These are phyloP conservation scores for Lycaena phlaeas DNA, from an alignment of 2,888 invertebrate genomes.

Conservation along the genomic window DNA sequence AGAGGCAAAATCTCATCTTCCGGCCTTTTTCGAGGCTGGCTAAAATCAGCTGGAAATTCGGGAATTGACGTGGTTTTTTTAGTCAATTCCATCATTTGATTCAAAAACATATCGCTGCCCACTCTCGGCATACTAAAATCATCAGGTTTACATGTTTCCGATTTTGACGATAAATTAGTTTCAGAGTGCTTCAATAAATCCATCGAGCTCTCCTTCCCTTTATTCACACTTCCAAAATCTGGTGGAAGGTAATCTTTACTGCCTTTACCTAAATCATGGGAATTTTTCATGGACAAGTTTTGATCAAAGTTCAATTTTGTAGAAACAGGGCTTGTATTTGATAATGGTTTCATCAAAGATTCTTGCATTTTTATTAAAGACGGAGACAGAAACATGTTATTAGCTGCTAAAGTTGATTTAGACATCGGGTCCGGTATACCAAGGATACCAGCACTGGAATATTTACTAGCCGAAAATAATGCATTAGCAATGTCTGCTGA, in stretches of 20 bases:
- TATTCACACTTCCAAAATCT: conserved; percentile 68
- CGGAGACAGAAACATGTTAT: conserved; percentile 85
- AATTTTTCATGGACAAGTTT: conserved; percentile 55
- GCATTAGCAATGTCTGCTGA: conserved; percentile 78
- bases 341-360: conserved; percentile 72
- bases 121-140: conserved; percentile 67
- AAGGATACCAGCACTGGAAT: conserved; percentile 74
- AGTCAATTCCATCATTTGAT: conserved; percentile 68
- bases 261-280: conserved; percentile 53
- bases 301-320: conserved; percentile 59
- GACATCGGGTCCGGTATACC: conserved; percentile 84
- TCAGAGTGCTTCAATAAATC: conserved; percentile 55
- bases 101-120: conserved; percentile 60
- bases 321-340: conserved; percentile 70
- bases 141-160: conserved; percentile 56
- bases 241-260: conserved; percentile 66
- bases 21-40: conserved; percentile 72
- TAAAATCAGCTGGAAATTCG: conserved; percentile 60
- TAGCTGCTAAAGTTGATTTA: conserved; percentile 81
- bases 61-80: conserved; percentile 64
- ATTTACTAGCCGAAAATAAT: conserved; percentile 77
- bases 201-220: conserved; percentile 63
- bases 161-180: conserved; percentile 58
- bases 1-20: conserved; percentile 51
- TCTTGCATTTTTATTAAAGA: conserved; percentile 82